These are phyloP conservation scores for Lepus townsendii DNA, from an alignment of 2,797 vertebrate species.

Conservation along the genomic window DNA sequence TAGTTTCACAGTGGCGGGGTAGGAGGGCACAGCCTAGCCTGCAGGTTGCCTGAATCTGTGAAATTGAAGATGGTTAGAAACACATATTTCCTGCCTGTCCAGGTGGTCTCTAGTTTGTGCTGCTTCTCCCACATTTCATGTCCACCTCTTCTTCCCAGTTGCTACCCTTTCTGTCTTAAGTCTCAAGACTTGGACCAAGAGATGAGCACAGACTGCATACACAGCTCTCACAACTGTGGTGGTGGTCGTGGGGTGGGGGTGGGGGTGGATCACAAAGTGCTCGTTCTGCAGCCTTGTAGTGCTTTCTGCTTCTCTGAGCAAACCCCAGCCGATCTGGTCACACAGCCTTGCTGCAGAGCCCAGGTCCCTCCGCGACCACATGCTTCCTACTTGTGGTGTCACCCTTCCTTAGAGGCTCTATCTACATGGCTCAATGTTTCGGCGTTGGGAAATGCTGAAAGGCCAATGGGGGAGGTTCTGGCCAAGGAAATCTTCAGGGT, in stretches of 20 bases:
- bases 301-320: neutral
- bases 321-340: neutral
- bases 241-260: no score
- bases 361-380: neutral
- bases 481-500: neutral
- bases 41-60: neutral
- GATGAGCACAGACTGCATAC: neutral
- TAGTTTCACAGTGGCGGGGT: no score
- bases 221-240: neutral
- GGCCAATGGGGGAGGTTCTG: neutral
- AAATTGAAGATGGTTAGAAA: neutral
- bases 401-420: neutral
- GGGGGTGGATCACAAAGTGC: neutral
- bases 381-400: neutral
- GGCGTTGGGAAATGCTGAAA: conserved; percentile 22
- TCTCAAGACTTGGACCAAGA: neutral
- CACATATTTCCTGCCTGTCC: neutral
- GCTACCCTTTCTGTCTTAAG: neutral
- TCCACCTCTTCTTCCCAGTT: neutral
- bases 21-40: neutral
- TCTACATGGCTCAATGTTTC: neutral
- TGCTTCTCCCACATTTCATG: neutral
- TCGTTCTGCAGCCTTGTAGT: neutral
- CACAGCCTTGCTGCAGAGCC: neutral
- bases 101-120: neutral